These are phyloP conservation scores for Drosophila falleni DNA, from an alignment of 2,888 invertebrate species.

Conservation along the genomic window DNA sequence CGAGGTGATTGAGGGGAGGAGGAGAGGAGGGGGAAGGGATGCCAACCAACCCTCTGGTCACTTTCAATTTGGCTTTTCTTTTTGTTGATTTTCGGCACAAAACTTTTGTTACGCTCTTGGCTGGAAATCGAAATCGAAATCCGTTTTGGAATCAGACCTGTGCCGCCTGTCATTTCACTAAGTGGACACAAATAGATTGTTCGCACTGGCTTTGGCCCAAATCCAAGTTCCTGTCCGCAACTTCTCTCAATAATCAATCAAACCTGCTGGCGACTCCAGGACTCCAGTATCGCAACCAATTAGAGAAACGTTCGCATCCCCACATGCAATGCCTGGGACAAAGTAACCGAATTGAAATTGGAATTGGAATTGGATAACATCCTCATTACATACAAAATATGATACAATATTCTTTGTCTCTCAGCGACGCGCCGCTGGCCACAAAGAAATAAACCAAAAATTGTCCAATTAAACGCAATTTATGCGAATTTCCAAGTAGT, in stretches of 20 bases:
- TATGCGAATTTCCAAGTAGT: constrained; percentile 78
- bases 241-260: constrained; percentile 85
- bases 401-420: background rate
- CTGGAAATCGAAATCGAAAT: no score
- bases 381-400: constrained; percentile 46
- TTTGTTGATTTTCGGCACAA: constrained; percentile 62
- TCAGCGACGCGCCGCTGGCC: constrained; percentile 12
- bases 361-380: constrained; percentile 10
- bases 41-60: constrained; percentile 62
- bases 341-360: constrained; percentile 17
- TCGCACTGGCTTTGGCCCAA: constrained; percentile 60
- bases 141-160: constrained; percentile 18
- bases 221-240: constrained; percentile 84
- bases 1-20: background rate
- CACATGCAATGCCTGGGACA: constrained; percentile 21
- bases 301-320: constrained; percentile 14
- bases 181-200: constrained; percentile 85
- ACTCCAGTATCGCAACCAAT: constrained; percentile 24
- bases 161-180: constrained; percentile 76
- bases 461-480: constrained; percentile 83
- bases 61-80: constrained; percentile 76
- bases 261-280: constrained; percentile 59
- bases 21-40: background rate
- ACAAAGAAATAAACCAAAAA: constrained; percentile 68
- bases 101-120: constrained; percentile 45